A percentile compares a stretch with the other conserved stretches of the same genome.
phyloP scores from a whole-genome alignment of 2,888 invertebrate genomes.

The Mesorhabditis belari region DNA sequence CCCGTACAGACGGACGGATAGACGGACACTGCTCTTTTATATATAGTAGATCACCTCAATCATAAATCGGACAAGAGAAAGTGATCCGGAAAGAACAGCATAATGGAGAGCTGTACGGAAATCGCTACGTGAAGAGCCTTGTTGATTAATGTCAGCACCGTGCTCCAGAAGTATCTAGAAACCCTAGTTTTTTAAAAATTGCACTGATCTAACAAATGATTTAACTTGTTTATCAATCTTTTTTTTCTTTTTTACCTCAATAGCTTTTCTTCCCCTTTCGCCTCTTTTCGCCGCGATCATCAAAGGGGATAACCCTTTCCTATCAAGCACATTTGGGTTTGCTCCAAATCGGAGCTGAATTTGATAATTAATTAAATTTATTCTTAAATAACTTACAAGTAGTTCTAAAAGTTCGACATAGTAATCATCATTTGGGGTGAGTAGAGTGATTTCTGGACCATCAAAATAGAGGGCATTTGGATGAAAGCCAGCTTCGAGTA shows the following conservation, averaged over 20 bases:
- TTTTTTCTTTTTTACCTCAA: slow-evolving; percentile 61
- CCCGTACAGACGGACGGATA: too few species aligned
- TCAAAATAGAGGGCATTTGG: slow-evolving; percentile 70
- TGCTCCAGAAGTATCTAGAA: slow-evolving; percentile 52
- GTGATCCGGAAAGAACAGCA: slow-evolving; percentile 72
- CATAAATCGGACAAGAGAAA: slow-evolving; percentile 69
- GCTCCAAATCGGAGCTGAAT: slow-evolving; percentile 72
- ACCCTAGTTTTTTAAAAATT: neutral
- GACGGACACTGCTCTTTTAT: too few species aligned
- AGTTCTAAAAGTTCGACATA: slow-evolving; percentile 67
- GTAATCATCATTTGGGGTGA: slow-evolving; percentile 63
- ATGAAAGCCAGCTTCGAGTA: slow-evolving; percentile 77
- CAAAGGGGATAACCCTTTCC: slow-evolving; percentile 78
- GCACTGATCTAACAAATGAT: neutral
- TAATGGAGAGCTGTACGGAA: slow-evolving; percentile 80
- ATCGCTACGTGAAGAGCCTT: slow-evolving; percentile 77
- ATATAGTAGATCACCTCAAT: too few species aligned
- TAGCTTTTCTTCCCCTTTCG: slow-evolving; percentile 67
- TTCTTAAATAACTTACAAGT: slow-evolving; percentile 54
- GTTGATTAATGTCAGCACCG: slow-evolving; percentile 77
- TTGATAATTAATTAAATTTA: neutral
- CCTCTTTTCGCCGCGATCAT: slow-evolving; percentile 74
- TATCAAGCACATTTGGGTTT: slow-evolving; percentile 75
- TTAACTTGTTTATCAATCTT: neutral
- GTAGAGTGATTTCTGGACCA: slow-evolving; percentile 71